A percentile compares a stretch with the other conserved stretches of the same genome.
These are phyloP conservation scores for Yoshiicerus persimilis DNA, from an alignment of 1,140 invertebrate species.

Conservation along the genomic window DNA sequence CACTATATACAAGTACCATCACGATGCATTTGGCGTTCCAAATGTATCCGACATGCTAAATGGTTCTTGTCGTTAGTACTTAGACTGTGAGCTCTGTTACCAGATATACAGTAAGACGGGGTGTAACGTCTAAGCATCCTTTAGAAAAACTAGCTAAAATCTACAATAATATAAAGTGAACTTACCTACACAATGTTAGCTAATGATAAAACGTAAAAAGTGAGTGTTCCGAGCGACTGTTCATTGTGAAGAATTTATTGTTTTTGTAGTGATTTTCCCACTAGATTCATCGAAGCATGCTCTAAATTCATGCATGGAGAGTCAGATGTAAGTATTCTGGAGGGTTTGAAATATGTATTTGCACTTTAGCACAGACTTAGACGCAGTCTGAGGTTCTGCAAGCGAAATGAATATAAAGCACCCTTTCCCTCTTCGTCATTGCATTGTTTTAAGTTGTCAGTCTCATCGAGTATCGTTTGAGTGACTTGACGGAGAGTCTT, in stretches of 20 bases:
- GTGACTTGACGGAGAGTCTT: background rate
- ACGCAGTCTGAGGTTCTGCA: background rate
- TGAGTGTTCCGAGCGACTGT: background rate
- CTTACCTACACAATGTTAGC: background rate
- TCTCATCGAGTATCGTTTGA: background rate
- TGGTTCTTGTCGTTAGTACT: no score
- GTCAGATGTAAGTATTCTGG: background rate
- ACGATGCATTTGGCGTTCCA: no score
- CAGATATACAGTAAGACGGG: background rate
- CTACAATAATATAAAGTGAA: background rate
- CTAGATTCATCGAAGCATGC: conserved; percentile 5
- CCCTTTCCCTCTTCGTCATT: background rate
- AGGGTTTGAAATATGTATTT: background rate
- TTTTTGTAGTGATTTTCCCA: background rate
- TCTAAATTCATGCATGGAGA: background rate
- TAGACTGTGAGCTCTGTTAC: background rate
- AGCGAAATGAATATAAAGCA: background rate
- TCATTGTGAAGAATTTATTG: background rate
- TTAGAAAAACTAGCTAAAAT: background rate
- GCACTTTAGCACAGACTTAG: background rate
- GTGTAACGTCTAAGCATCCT: background rate
- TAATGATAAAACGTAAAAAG: background rate
- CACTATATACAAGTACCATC: no score
- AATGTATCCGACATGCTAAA: no score
- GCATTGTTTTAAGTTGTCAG: background rate